These are phyloP conservation scores for Paraplagusia blochii DNA, from an alignment of 2,113 vertebrate species.

Conservation along the genomic window DNA sequence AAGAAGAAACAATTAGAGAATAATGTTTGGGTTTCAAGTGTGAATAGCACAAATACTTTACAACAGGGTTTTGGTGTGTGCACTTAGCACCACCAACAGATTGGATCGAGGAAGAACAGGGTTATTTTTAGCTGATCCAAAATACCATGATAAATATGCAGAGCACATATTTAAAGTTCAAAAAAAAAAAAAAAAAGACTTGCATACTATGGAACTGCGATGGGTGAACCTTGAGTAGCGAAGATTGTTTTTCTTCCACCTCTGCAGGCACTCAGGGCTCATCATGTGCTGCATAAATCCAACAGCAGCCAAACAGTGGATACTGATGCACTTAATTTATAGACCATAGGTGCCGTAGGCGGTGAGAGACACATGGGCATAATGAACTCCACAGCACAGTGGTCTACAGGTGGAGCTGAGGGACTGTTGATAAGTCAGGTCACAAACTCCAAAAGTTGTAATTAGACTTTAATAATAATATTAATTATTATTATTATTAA, in stretches of 20 bases:
- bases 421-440: background rate
- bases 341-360: slow-evolving; percentile 47
- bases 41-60: too few species aligned
- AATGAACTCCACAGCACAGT: slow-evolving; percentile 40
- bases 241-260: slow-evolving; percentile 47
- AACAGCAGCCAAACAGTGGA: slow-evolving; percentile 44
- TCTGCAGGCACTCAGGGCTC: slow-evolving; percentile 56
- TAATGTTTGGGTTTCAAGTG: too few species aligned
- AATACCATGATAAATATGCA: too few species aligned
- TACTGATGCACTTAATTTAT: slow-evolving; percentile 49
- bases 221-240: slow-evolving; percentile 36
- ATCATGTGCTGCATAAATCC: slow-evolving; percentile 61
- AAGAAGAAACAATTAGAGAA: too few species aligned
- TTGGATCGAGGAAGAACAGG: too few species aligned
- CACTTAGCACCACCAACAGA: too few species aligned
- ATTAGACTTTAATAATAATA: too few species aligned
- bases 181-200: background rate
- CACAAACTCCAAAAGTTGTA: too few species aligned
- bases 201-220: background rate
- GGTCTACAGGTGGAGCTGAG: slow-evolving; percentile 40
- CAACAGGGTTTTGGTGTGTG: too few species aligned
- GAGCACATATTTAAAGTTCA: too few species aligned
- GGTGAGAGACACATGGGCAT: slow-evolving; percentile 26
- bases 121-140: too few species aligned
- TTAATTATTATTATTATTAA: too few species aligned